Percentiles rank a stretch among this genome's conserved stretches.
Evolutionary conservation across 1,140 invertebrate species (phyloP).

Genomic region (Apis dorsata): DNA sequence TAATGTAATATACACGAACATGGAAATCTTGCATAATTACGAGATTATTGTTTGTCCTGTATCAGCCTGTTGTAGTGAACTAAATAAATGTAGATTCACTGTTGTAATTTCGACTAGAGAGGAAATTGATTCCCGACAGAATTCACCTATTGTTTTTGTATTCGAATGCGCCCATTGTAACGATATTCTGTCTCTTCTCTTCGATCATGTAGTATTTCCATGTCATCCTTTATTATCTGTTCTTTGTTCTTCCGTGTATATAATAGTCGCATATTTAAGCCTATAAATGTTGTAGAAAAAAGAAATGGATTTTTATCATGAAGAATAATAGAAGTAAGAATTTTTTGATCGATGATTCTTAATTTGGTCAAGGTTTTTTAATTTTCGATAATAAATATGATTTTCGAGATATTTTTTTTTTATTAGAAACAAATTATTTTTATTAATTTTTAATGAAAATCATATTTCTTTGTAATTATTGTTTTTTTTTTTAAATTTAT

Average conservation of each 20-base stretch:
- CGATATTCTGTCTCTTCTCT: constrained; percentile 23
- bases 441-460: too few species aligned
- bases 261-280: background rate
- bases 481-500: too few species aligned
- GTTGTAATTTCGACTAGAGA: constrained; percentile 43
- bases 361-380: background rate
- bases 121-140: constrained; percentile 48
- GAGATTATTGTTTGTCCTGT: constrained; percentile 26
- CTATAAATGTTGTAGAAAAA: constrained; percentile 4
- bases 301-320: background rate
- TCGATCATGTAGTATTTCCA: background rate
- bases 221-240: constrained; percentile 36
- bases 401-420: background rate
- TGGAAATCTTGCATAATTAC: constrained; percentile 27
- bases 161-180: constrained; percentile 32
- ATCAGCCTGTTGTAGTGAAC: background rate
- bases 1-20: too few species aligned
- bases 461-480: too few species aligned
- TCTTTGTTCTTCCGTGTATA: constrained; percentile 28
- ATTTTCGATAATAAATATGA: background rate
- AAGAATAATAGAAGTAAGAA: background rate
- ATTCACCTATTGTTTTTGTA: constrained; percentile 40
- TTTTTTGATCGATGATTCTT: background rate
- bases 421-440: too few species aligned
- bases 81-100: constrained; percentile 48